Percentiles rank a stretch among this genome's conserved stretches.
Conservation (phyloP, 2,113 vertebrate species). For the Nycticorax nycticorax region DNA sequence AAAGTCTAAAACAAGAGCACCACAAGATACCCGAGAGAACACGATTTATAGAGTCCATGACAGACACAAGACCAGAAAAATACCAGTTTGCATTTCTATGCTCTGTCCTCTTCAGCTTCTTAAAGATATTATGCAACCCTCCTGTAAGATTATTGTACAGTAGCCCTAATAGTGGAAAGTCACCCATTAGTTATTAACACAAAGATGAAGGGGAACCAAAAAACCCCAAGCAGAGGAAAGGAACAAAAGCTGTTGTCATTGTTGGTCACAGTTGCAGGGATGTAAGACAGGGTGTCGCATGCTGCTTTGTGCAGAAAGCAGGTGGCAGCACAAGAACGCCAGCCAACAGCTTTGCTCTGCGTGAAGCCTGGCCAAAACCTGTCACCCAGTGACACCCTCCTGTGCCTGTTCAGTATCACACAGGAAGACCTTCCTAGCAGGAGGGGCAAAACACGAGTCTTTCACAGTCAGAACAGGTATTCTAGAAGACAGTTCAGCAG, state of each 20-base stretch:
- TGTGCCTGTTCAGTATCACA: not conserved
- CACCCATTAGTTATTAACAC: not conserved
- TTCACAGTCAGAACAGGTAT: not conserved
- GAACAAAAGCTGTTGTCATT: not conserved
- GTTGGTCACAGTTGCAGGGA: not conserved
- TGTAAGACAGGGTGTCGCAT: not conserved
- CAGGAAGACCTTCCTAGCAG: not conserved
- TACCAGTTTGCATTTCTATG: not conserved
- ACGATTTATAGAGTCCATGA: not conserved
- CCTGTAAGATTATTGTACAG: not conserved
- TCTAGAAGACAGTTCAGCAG: not conserved
- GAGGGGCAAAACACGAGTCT: not conserved
- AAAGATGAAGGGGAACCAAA: not conserved
- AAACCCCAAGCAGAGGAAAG: not conserved
- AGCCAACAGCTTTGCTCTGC: not conserved
- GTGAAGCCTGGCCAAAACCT: not conserved
- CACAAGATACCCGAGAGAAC: not conserved
- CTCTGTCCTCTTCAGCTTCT: not conserved
- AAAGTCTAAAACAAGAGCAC: not conserved
- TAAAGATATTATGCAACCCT: not conserved
- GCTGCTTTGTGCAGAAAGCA: not conserved
- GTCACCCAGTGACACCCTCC: not conserved
- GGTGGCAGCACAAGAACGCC: not conserved
- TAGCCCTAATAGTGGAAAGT: not conserved
- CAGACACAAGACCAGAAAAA: not conserved